Evolutionary conservation across 2,797 vertebrate species (phyloP).

Genomic region (Chelonia mydas): DNA sequence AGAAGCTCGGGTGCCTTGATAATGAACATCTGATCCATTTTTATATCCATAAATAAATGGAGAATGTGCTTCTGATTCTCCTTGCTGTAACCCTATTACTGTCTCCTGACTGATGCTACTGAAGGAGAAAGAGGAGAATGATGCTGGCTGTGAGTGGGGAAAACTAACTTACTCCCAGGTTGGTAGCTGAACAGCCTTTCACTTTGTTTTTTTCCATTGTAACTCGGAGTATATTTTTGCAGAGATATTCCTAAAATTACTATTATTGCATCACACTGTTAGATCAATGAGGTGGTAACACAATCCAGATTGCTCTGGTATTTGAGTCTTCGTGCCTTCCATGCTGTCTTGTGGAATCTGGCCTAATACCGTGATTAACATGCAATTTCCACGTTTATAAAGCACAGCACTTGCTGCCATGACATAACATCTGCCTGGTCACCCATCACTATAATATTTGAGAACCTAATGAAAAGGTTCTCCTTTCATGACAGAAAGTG

Average conservation of each 20-base stretch:
- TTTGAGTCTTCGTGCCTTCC: slow-evolving; percentile 71
- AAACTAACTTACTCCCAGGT: not conserved
- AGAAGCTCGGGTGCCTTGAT: not conserved
- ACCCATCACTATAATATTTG: not conserved
- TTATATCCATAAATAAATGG: not conserved
- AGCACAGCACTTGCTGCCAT: slow-evolving; percentile 54
- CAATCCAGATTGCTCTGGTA: slow-evolving; percentile 74
- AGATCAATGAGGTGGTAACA: slow-evolving; percentile 73
- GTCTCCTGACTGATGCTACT: not conserved
- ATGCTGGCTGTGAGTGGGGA: rapidly evolving
- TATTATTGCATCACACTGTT: slow-evolving; percentile 62
- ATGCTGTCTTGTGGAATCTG: slow-evolving; percentile 69
- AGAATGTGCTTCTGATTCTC: not conserved
- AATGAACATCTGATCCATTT: not conserved
- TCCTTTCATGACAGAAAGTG: slow-evolving; percentile 46
- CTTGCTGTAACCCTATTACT: not conserved
- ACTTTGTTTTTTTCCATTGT: slow-evolving; percentile 58
- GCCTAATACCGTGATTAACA: slow-evolving; percentile 69
- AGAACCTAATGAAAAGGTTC: slow-evolving; percentile 48
- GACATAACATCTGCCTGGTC: slow-evolving; percentile 67
- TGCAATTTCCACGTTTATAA: slow-evolving; percentile 68
- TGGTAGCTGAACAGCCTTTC: slow-evolving; percentile 37
- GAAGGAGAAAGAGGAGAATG: not conserved
- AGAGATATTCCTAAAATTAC: slow-evolving; percentile 72
- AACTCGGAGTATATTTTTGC: slow-evolving; percentile 59